Percentiles rank a stretch among this genome's conserved stretches.
phyloP scores from a whole-genome alignment of 2,797 vertebrate genomes.

The Peromyscus attwateri region DNA sequence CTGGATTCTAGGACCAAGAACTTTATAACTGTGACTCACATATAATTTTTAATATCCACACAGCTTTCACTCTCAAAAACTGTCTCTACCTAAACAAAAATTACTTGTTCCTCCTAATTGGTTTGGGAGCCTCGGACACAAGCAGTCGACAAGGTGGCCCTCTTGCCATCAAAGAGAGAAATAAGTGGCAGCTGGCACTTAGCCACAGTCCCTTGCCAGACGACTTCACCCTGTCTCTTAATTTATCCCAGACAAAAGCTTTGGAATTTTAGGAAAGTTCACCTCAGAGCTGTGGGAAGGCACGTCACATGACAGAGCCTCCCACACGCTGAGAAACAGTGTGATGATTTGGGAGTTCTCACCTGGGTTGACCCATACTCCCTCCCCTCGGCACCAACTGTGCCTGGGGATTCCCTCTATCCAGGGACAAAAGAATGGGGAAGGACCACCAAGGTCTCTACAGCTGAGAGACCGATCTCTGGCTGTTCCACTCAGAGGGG shows the following conservation, averaged over 20 bases:
- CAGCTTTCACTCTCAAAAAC: neutral
- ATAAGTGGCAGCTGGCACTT: neutral
- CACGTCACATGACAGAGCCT: rapidly evolving
- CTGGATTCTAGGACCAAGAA: neutral
- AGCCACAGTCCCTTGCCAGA: neutral
- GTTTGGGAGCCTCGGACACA: neutral
- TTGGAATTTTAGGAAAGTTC: neutral
- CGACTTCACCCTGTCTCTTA: neutral
- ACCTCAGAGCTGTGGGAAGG: neutral
- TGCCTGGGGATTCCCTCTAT: no score
- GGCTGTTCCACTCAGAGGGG: neutral
- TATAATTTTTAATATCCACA: neutral
- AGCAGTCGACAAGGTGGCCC: neutral
- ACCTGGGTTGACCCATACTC: neutral
- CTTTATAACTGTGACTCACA: neutral
- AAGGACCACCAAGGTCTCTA: rapidly evolving
- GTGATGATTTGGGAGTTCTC: neutral
- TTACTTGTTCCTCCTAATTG: neutral
- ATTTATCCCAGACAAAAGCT: neutral
- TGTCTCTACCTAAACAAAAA: neutral
- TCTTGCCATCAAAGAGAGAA: neutral
- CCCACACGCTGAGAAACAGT: neutral
- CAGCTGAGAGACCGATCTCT: no score
- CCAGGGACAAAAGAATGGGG: neutral
- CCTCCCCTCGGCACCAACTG: neutral